Evolutionary conservation across 2,888 invertebrate species (phyloP).

Genomic region (Villa cingulata): DNA sequence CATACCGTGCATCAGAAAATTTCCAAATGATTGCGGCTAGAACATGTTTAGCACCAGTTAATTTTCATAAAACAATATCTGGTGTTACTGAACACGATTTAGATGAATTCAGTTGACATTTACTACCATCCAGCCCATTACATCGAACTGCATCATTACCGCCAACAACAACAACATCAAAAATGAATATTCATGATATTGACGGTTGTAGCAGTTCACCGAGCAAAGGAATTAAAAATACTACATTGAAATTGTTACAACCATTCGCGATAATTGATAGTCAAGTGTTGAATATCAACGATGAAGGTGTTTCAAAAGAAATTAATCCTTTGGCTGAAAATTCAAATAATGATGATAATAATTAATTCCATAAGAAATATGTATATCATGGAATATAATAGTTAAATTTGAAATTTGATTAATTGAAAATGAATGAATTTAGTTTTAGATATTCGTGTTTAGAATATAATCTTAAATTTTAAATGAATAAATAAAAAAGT

Average conservation of each 20-base stretch:
- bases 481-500: too few species aligned
- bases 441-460: too few species aligned
- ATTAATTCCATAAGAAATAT: too few species aligned
- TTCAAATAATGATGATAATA: neutral
- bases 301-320: conserved; percentile 1
- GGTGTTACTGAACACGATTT: conserved; percentile 27
- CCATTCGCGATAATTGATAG: conserved; percentile 1
- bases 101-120: conserved; percentile 31
- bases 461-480: too few species aligned
- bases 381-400: too few species aligned
- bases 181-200: too few species aligned
- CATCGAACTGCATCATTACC: conserved; percentile 25
- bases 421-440: too few species aligned
- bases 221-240: neutral
- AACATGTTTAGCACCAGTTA: conserved; percentile 32
- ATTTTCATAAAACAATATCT: conserved; percentile 35
- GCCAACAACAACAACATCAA: neutral
- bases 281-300: neutral
- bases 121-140: conserved; percentile 21
- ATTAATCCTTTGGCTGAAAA: neutral
- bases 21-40: conserved; percentile 34
- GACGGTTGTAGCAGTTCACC: too few species aligned
- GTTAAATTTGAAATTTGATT: too few species aligned
- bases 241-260: conserved; percentile 1
- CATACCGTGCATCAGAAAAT: conserved; percentile 35